Conservation (phyloP, 2,113 vertebrate species). For the Chionodraco myersi region DNA sequence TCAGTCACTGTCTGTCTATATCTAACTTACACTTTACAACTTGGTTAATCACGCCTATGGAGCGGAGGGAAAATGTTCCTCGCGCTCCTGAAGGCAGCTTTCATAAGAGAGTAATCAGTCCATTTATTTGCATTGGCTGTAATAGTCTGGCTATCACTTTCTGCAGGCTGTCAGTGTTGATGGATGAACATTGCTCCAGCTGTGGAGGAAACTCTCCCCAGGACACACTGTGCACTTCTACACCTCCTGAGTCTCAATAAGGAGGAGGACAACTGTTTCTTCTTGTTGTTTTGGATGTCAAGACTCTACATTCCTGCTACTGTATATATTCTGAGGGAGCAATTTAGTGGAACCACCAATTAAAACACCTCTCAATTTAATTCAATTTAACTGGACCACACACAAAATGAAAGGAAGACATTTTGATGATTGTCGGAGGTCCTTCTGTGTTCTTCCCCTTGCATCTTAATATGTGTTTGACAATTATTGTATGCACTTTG, state of each 20-base stretch:
- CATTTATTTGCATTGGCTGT: slow-evolving; percentile 58
- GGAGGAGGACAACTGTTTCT: not conserved
- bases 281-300: not conserved
- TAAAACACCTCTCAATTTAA: not conserved
- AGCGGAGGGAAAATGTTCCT: slow-evolving; percentile 32
- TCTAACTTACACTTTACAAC: not conserved
- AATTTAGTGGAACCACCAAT: not conserved
- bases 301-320: not conserved
- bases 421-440: no score
- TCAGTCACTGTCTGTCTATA: not conserved
- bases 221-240: not conserved
- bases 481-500: no score
- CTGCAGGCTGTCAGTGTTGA: slow-evolving; percentile 76
- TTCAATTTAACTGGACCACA: slow-evolving; percentile 3
- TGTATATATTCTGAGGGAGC: not conserved
- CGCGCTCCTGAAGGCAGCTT: slow-evolving; percentile 14
- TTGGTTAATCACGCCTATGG: not conserved
- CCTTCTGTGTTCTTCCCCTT: no score
- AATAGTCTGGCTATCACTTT: slow-evolving; percentile 18
- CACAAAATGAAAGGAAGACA: no score
- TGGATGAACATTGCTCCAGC: slow-evolving; percentile 73
- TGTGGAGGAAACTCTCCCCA: not conserved
- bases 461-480: no score
- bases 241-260: not conserved
- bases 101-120: slow-evolving; percentile 39